Conservation (phyloP, 37 sponge, comb jelly and placozoan genomes). For the Ianthella basta region DNA sequence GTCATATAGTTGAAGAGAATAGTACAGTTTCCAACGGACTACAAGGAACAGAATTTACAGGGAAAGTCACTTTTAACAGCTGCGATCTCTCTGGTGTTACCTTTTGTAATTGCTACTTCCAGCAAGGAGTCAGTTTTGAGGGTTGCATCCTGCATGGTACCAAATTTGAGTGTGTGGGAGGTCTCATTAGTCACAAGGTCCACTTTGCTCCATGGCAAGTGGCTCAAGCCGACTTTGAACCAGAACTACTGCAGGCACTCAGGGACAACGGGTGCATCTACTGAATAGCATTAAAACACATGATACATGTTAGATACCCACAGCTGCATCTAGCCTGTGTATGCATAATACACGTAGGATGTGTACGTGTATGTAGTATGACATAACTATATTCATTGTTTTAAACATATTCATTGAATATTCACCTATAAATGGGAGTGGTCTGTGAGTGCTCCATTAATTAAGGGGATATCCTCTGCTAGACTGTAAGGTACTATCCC, state of each 20-base stretch:
- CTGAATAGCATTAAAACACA: neutral
- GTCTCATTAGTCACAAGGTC: slow-evolving; percentile 6
- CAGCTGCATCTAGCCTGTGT: too few relatives aligned
- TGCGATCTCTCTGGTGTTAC: slow-evolving; percentile 19
- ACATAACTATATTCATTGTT: too few relatives aligned
- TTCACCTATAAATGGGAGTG: too few relatives aligned
- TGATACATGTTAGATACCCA: neutral
- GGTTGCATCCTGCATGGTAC: slow-evolving; percentile 15
- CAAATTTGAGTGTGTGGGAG: neutral
- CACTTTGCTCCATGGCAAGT: slow-evolving; percentile 29
- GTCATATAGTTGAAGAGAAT: too few relatives aligned
- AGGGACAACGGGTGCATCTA: slow-evolving; percentile 18
- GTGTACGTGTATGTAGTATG: too few relatives aligned
- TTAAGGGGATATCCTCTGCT: too few relatives aligned
- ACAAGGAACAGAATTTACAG: neutral
- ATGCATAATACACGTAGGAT: too few relatives aligned
- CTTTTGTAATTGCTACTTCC: neutral
- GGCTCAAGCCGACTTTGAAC: slow-evolving; percentile 1
- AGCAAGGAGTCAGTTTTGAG: neutral
- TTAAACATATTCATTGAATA: too few relatives aligned
- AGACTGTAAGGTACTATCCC: too few relatives aligned
- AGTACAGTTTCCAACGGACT: too few relatives aligned
- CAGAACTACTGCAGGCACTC: slow-evolving; percentile 6
- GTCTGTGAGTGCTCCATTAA: too few relatives aligned
- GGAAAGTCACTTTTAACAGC: neutral